Conservation (phyloP, 2,113 vertebrate species). For the Entosphenus tridentatus region DNA sequence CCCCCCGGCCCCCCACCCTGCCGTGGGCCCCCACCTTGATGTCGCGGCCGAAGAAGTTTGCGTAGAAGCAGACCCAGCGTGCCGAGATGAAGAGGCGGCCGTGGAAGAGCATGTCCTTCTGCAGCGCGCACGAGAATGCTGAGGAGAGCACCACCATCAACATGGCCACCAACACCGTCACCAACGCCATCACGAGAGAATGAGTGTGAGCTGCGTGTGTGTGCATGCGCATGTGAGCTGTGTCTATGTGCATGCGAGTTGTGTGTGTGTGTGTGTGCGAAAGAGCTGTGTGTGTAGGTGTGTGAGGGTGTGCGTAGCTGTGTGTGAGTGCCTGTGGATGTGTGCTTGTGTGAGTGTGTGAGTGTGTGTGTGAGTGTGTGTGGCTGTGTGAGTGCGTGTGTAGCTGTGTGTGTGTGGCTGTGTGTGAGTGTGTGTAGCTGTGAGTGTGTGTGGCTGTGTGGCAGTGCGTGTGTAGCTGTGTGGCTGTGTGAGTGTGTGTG, state of each 20-base stretch:
- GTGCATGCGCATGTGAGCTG: not conserved
- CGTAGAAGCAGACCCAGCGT: conserved; percentile 89
- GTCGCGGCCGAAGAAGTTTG: conserved; percentile 84
- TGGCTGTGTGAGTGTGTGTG: no score
- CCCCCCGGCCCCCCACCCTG: no score
- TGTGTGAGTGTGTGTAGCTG: no score
- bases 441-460: no score
- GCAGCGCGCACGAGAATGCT: conserved; percentile 86
- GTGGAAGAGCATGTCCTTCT: conserved; percentile 73
- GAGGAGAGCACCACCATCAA: conserved; percentile 6
- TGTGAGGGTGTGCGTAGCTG: no score
- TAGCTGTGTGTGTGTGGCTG: no score
- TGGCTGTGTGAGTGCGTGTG: no score
- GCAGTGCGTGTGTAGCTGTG: no score
- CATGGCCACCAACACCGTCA: not conserved
- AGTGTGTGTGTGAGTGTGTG: no score
- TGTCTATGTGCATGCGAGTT: accelerated
- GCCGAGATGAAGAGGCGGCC: conserved; percentile 84
- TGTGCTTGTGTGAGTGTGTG: no score
- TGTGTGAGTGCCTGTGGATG: no score
- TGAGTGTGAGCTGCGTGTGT: no score
- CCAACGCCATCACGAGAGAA: not conserved
- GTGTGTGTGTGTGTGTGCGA: not conserved
- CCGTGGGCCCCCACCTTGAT: conserved; percentile 39
- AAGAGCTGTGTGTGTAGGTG: not conserved